Conservation (phyloP, 2,113 vertebrate species). For the Oophaga pumilio region DNA sequence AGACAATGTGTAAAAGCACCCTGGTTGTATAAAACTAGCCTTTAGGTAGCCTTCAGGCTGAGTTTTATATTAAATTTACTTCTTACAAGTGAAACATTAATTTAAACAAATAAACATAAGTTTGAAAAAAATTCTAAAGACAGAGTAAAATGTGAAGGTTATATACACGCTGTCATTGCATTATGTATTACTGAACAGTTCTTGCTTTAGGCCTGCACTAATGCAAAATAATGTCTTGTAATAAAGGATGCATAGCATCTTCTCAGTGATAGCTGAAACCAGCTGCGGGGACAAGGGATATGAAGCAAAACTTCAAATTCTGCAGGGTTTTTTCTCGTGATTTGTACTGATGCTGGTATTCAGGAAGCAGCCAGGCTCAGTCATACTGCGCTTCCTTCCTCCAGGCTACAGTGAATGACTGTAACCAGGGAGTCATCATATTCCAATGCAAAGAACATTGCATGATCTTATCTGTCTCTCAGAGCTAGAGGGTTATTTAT, state of each 20-base stretch:
- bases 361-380: conserved; percentile 61
- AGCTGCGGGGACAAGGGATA: conserved; percentile 58
- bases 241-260: conserved; percentile 66
- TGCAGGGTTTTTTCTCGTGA: conserved; percentile 58
- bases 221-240: conserved; percentile 64
- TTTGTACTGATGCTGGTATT: conserved; percentile 59
- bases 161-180: conserved; percentile 55
- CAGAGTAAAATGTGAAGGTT: conserved; percentile 58
- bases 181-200: conserved; percentile 59
- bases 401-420: conserved; percentile 60
- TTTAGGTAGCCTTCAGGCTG: not conserved
- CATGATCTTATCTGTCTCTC: conserved; percentile 58
- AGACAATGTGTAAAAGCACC: too few relatives aligned
- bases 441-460: conserved; percentile 56
- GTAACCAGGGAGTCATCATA: conserved; percentile 61
- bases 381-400: conserved; percentile 61
- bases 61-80: not conserved
- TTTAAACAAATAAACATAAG: not conserved
- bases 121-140: not conserved
- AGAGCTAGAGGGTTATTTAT: conserved; percentile 58
- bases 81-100: not conserved
- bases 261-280: conserved; percentile 59
- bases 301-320: conserved; percentile 61
- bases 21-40: not conserved
- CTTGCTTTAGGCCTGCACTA: conserved; percentile 65